Percentiles rank a stretch among this genome's conserved stretches.
These are phyloP conservation scores for Morpho achilles DNA, from an alignment of 2,888 invertebrate species.

Conservation along the genomic window DNA sequence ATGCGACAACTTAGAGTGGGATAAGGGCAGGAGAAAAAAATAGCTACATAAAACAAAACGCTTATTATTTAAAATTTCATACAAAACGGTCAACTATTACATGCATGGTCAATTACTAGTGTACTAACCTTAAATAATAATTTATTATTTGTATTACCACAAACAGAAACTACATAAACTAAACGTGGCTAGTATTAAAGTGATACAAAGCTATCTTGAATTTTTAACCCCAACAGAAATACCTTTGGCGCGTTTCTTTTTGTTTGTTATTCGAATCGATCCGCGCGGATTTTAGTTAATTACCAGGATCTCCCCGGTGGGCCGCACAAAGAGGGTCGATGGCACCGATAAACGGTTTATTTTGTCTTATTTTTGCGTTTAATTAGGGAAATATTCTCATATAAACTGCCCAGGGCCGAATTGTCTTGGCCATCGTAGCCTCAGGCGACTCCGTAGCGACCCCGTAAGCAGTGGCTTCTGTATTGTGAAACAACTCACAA, in stretches of 20 bases:
- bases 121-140: no score
- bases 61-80: no score
- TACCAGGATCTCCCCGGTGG: slow-evolving; percentile 64
- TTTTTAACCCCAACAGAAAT: no score
- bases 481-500: slow-evolving; percentile 46
- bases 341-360: slow-evolving; percentile 74
- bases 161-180: no score
- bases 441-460: slow-evolving; percentile 56
- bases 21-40: no score
- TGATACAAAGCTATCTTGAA: no score
- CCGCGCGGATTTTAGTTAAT: slow-evolving; percentile 62
- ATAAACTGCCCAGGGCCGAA: slow-evolving; percentile 66
- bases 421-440: slow-evolving; percentile 64
- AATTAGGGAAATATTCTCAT: slow-evolving; percentile 79
- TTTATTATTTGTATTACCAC: no score
- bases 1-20: no score
- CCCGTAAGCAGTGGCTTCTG: slow-evolving; percentile 64
- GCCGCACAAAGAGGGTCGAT: slow-evolving; percentile 75
- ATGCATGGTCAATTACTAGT: no score
- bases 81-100: no score
- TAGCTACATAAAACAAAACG: no score
- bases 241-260: not conserved
- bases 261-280: slow-evolving; percentile 11
- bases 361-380: slow-evolving; percentile 77
- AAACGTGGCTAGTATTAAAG: no score